A percentile compares a stretch with the other conserved stretches of the same genome.
These are phyloP conservation scores for Trissolcus japonicus DNA, from an alignment of 2,888 invertebrate species.

Conservation along the genomic window DNA sequence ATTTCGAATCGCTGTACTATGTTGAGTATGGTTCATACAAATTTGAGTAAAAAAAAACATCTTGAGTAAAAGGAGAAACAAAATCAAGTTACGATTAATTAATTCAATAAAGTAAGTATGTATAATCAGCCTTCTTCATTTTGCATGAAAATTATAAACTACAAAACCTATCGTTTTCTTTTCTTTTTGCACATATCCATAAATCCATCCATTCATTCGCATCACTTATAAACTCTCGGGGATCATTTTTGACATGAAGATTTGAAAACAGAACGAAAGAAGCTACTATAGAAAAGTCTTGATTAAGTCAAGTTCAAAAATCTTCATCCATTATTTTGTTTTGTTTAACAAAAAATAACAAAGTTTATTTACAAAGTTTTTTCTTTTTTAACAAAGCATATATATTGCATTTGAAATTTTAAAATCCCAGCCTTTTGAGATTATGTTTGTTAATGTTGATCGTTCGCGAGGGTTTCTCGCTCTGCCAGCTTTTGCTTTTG, in stretches of 20 bases:
- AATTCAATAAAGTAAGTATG: constrained; percentile 36
- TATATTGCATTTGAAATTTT: constrained; percentile 45
- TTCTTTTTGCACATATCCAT: constrained; percentile 46
- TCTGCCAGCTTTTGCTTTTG: constrained; percentile 86
- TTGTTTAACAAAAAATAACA: constrained; percentile 20
- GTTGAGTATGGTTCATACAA: too few relatives aligned
- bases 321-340: constrained; percentile 9
- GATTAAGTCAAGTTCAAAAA: constrained; percentile 11
- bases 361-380: constrained; percentile 27
- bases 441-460: constrained; percentile 63
- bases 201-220: constrained; percentile 4
- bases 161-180: constrained; percentile 34
- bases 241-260: neutral
- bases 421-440: constrained; percentile 73
- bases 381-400: constrained; percentile 15
- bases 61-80: constrained; percentile 1
- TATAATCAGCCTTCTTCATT: constrained; percentile 49
- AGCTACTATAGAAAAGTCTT: neutral
- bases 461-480: constrained; percentile 72
- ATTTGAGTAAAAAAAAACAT: constrained; percentile 7
- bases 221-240: constrained; percentile 6
- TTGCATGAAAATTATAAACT: constrained; percentile 32
- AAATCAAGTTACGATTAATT: constrained; percentile 11
- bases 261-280: constrained; percentile 2
- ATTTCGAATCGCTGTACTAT: too few relatives aligned